phyloP scores from a whole-genome alignment of 1,140 invertebrate genomes.

The Caenorhabditis inopinata region DNA sequence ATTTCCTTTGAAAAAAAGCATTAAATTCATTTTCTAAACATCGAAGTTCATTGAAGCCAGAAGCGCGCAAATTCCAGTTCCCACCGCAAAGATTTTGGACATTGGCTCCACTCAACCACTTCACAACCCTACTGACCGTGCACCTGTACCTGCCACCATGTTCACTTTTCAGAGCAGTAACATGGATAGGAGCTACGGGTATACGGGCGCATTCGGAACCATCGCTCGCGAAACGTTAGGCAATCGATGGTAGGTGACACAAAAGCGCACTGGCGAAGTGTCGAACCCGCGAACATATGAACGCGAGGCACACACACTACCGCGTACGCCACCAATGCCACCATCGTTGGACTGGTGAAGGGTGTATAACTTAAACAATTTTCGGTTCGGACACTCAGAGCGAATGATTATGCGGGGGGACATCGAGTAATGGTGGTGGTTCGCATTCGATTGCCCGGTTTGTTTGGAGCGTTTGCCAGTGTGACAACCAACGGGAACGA shows the following conservation, averaged over 20 bases:
- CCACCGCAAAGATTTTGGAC: neutral
- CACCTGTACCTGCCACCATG: slow-evolving; percentile 11
- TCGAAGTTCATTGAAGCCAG: no score
- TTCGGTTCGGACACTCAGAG: no score
- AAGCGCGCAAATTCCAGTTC: no score
- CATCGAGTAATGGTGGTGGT: neutral
- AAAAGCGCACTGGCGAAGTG: neutral
- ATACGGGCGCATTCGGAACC: neutral
- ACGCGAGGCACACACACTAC: neutral
- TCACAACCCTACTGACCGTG: neutral
- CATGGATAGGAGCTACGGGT: slow-evolving; percentile 27
- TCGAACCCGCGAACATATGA: neutral
- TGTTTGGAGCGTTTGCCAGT: neutral
- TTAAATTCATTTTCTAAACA: no score
- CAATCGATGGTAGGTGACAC: neutral
- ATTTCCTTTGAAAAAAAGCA: neutral
- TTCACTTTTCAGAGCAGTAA: neutral
- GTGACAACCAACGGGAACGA: neutral
- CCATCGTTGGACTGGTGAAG: neutral
- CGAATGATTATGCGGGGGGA: no score
- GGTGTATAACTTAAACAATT: neutral
- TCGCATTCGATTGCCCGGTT: neutral
- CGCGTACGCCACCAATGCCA: slow-evolving; percentile 1
- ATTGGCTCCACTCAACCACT: neutral
- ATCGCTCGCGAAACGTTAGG: neutral